A percentile compares a stretch with the other conserved stretches of the same genome.
phyloP scores from a whole-genome alignment of 2,888 invertebrate genomes.

The Acleris cristana region DNA sequence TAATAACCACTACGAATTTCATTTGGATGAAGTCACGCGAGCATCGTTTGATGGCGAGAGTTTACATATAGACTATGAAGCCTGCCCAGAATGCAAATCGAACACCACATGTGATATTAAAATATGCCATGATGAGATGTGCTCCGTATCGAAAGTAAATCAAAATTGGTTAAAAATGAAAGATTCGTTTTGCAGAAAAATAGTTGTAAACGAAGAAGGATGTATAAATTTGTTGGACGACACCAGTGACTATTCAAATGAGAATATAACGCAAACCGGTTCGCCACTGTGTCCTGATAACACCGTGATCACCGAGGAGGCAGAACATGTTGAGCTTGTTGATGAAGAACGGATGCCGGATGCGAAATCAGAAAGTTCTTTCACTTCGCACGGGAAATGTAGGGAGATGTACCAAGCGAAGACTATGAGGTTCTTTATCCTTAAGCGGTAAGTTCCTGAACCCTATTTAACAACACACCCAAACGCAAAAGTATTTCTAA shows the following conservation, averaged over 20 bases:
- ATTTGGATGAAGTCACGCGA: conserved; percentile 60
- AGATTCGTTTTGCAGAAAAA: conserved; percentile 66
- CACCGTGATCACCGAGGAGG: conserved; percentile 38
- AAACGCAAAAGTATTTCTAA: too few relatives aligned
- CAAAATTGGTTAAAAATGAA: conserved; percentile 67
- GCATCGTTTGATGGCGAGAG: conserved; percentile 65
- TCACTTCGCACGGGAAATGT: conserved; percentile 60
- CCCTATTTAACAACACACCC: too few relatives aligned
- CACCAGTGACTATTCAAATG: conserved; percentile 46
- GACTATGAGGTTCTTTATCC: conserved; percentile 64
- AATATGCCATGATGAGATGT: conserved; percentile 52
- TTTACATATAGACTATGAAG: conserved; percentile 61
- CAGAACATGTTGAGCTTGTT: conserved; percentile 31
- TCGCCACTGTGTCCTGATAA: conserved; percentile 31
- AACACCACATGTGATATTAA: conserved; percentile 62
- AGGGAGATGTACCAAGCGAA: conserved; percentile 62
- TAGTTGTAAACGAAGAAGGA: conserved; percentile 68
- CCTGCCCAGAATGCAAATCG: conserved; percentile 62
- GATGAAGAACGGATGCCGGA: conserved; percentile 44
- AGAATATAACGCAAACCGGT: conserved; percentile 42
- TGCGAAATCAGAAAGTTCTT: conserved; percentile 53
- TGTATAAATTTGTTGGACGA: conserved; percentile 54
- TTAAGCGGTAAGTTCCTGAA: conserved; percentile 58
- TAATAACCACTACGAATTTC: conserved; percentile 60
- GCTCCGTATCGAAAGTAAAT: conserved; percentile 49